phyloP scores from a whole-genome alignment of 2,888 invertebrate species.

The Lobophora halterata region DNA sequence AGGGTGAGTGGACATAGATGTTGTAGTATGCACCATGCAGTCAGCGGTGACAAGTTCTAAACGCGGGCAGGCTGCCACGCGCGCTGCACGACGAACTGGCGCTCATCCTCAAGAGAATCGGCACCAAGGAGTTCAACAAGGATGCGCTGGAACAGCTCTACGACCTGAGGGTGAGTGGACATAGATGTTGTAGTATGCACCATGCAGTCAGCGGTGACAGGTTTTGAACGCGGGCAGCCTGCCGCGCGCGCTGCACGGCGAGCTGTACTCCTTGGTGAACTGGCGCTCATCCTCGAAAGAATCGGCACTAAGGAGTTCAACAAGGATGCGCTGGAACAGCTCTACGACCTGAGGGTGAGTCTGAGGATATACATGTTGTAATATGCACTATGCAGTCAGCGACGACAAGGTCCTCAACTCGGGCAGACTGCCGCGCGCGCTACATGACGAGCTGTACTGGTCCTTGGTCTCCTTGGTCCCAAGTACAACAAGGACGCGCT shows the following conservation, averaged over 20 bases:
- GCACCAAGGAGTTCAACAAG: constrained; percentile 91
- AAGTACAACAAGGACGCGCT: constrained; percentile 92
- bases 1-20: too few species aligned
- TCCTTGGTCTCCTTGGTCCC: constrained; percentile 94
- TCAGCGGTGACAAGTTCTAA: constrained; percentile 55
- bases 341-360: constrained; percentile 82
- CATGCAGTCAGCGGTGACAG: constrained; percentile 70
- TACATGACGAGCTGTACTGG: constrained; percentile 94
- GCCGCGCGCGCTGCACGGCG: constrained; percentile 91
- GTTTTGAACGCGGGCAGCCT: constrained; percentile 66
- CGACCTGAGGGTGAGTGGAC: constrained; percentile 72
- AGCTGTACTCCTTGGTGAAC: too few species aligned
- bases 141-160: constrained; percentile 91
- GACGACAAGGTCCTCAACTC: constrained; percentile 56
- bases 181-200: too few species aligned
- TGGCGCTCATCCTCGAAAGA: constrained; percentile 94
- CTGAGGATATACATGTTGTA: too few species aligned
- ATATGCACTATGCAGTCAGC: too few species aligned
- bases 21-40: too few species aligned
- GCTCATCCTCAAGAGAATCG: constrained; percentile 94
- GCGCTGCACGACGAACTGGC: constrained; percentile 92
- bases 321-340: constrained; percentile 87
- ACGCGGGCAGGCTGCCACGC: constrained; percentile 82
- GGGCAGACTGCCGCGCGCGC: constrained; percentile 84
- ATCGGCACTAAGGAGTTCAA: constrained; percentile 94